These are phyloP conservation scores for Chaetodon auriga DNA, from an alignment of 2,113 vertebrate genomes.

Conservation along the genomic window DNA sequence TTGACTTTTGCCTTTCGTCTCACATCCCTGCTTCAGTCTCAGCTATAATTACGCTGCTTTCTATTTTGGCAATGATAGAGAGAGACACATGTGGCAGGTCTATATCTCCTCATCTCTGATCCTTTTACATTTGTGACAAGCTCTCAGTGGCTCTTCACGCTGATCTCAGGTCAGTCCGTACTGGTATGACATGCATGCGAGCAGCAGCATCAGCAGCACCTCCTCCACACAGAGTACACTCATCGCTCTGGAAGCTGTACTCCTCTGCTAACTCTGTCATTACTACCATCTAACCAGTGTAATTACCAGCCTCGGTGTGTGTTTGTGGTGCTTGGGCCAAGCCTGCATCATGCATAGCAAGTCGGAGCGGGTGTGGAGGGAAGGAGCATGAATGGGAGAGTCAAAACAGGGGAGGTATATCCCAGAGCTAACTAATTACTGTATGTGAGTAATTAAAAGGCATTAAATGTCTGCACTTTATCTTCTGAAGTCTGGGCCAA, in stretches of 20 bases:
- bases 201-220: slow-evolving; percentile 43
- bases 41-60: slow-evolving; percentile 17
- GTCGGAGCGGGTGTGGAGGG: slow-evolving; percentile 44
- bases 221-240: slow-evolving; percentile 57
- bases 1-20: slow-evolving; percentile 3
- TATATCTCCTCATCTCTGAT: slow-evolving; percentile 11
- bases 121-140: slow-evolving; percentile 11
- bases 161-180: slow-evolving; percentile 54
- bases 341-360: slow-evolving; percentile 56
- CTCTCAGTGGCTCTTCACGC: not conserved
- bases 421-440: slow-evolving; percentile 69
- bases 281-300: slow-evolving; percentile 67
- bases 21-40: slow-evolving; percentile 1
- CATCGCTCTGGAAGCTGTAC: slow-evolving; percentile 68
- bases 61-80: slow-evolving; percentile 16
- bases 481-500: slow-evolving; percentile 53
- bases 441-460: slow-evolving; percentile 72
- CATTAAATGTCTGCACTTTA: slow-evolving; percentile 56
- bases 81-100: slow-evolving; percentile 12
- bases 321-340: slow-evolving; percentile 67
- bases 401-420: slow-evolving; percentile 43
- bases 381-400: slow-evolving; percentile 46
- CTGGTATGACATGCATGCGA: slow-evolving; percentile 30
- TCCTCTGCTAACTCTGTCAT: slow-evolving; percentile 76
- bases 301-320: slow-evolving; percentile 74